Percentiles rank a stretch among this genome's conserved stretches.
These are phyloP conservation scores for Ormyrus nitidulus DNA, from an alignment of 2,888 invertebrate species.

Conservation along the genomic window DNA sequence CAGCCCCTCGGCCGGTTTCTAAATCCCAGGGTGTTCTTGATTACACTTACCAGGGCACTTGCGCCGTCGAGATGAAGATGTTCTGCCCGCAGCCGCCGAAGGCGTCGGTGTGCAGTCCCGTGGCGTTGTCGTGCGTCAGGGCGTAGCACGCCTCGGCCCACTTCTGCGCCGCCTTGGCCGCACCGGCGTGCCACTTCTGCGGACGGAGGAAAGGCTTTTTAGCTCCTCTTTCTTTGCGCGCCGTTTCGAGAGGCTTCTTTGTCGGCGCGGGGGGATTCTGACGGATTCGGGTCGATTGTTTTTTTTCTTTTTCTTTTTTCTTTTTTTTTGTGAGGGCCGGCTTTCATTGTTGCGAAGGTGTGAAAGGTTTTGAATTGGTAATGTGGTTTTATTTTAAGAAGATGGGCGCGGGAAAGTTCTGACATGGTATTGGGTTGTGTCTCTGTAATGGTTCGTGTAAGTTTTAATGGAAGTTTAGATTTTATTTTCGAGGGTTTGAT, in stretches of 20 bases:
- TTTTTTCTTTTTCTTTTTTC: not conserved
- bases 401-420: too few species aligned
- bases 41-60: constrained; percentile 84
- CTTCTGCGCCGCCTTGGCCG: constrained; percentile 83
- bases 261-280: not conserved
- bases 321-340: not conserved
- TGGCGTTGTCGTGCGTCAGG: constrained; percentile 82
- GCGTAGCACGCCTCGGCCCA: constrained; percentile 85
- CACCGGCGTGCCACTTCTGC: constrained; percentile 85
- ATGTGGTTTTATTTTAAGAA: too few species aligned
- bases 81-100: constrained; percentile 89
- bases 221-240: too few species aligned
- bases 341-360: not conserved
- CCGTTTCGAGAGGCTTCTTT: too few species aligned
- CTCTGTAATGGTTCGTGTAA: too few species aligned
- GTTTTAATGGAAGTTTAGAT: too few species aligned
- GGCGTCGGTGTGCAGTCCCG: constrained; percentile 81
- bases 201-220: constrained; percentile 44
- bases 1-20: not conserved
- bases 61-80: constrained; percentile 87
- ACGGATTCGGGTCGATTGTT: too few species aligned
- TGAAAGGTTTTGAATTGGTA: too few species aligned
- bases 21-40: constrained; percentile 4
- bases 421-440: too few species aligned
- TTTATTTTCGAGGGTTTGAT: too few species aligned